Percentiles rank a stretch among this genome's conserved stretches.
phyloP scores from a whole-genome alignment of 2,888 invertebrate species.

The Drosophila mercatorum region DNA sequence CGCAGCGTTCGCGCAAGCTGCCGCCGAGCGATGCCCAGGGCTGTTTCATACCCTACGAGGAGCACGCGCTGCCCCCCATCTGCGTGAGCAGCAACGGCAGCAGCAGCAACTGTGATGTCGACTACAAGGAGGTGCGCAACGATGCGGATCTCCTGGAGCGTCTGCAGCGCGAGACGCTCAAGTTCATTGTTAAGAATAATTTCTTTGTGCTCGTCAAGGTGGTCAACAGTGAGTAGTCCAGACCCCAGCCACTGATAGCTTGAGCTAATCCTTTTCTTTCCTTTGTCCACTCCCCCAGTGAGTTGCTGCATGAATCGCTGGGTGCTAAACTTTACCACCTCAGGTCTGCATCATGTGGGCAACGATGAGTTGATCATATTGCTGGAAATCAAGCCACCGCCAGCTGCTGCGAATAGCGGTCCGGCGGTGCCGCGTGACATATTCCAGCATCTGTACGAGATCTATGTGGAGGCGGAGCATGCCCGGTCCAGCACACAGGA shows the following conservation, averaged over 20 bases:
- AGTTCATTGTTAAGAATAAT: constrained; percentile 91
- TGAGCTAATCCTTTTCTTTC: background rate
- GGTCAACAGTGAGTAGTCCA: constrained; percentile 88
- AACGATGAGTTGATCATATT: constrained; percentile 93
- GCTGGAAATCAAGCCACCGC: constrained; percentile 88
- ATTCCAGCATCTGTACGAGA: constrained; percentile 89
- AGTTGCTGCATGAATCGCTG: constrained; percentile 90
- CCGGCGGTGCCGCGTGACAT: constrained; percentile 88
- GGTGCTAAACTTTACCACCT: constrained; percentile 91
- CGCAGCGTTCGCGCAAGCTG: constrained; percentile 69
- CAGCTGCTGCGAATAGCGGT: constrained; percentile 21
- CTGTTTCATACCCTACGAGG: constrained; percentile 83
- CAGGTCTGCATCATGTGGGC: constrained; percentile 91
- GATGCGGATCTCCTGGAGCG: constrained; percentile 86
- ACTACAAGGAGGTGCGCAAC: constrained; percentile 85
- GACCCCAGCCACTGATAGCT: background rate
- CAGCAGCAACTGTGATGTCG: constrained; percentile 73
- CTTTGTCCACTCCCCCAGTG: constrained; percentile 86
- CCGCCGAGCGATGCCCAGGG: constrained; percentile 78
- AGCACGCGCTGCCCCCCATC: constrained; percentile 86
- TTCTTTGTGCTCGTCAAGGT: constrained; percentile 90
- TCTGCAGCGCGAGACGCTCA: constrained; percentile 87
- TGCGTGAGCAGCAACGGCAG: constrained; percentile 67
- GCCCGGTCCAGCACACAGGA: constrained; percentile 89
- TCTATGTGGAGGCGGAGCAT: constrained; percentile 88